Percentiles rank a stretch among this genome's conserved stretches.
These are phyloP conservation scores for Nasonovia ribisnigri DNA, from an alignment of 2,888 invertebrate genomes.

Conservation along the genomic window DNA sequence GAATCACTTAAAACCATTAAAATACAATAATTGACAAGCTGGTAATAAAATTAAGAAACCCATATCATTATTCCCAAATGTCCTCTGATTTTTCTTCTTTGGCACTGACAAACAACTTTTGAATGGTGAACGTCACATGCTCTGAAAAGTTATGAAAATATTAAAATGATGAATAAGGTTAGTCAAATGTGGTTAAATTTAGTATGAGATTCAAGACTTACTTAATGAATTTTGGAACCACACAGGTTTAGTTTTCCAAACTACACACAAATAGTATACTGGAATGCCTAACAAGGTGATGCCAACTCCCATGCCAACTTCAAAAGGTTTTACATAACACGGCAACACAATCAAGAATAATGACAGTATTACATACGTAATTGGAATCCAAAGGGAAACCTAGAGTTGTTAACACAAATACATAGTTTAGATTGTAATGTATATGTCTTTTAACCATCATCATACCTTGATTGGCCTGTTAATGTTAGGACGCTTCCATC, in stretches of 20 bases:
- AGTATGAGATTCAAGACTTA: conserved; percentile 71
- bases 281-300: conserved; percentile 89
- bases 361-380: conserved; percentile 82
- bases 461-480: conserved; percentile 86
- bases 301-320: conserved; percentile 82
- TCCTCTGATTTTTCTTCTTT: conserved; percentile 75
- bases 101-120: conserved; percentile 82
- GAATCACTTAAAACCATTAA: not conserved
- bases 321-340: conserved; percentile 82
- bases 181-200: not conserved
- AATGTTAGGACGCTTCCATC: conserved; percentile 84
- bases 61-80: conserved; percentile 44
- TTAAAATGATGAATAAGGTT: not conserved
- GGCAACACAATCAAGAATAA: conserved; percentile 85
- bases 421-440: not conserved
- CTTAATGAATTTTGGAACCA: conserved; percentile 76
- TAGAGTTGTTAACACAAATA: conserved; percentile 70
- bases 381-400: conserved; percentile 82
- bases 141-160: conserved; percentile 5
- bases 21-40: conserved; percentile 51
- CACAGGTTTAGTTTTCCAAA: conserved; percentile 77
- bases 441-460: not conserved
- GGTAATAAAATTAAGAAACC: not conserved
- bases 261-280: conserved; percentile 81
- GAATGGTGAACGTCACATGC: conserved; percentile 75